Conservation (phyloP, 2,797 vertebrate species). For the Galaxias olidus region DNA sequence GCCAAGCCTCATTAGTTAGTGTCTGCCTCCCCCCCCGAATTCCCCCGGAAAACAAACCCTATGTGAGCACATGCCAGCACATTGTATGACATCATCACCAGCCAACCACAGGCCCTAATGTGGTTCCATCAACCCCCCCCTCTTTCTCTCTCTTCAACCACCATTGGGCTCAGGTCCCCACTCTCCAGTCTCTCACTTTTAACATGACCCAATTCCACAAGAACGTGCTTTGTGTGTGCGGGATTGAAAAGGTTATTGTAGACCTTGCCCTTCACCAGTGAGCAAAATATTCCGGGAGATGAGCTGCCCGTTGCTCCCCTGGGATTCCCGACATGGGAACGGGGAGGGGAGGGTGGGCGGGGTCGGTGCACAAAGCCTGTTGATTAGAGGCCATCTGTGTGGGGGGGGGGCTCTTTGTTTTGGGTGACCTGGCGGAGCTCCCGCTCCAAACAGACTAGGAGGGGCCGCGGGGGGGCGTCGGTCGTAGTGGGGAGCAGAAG, state of each 20-base stretch:
- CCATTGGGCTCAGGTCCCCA: slow-evolving; percentile 27
- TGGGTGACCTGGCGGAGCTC: slow-evolving; percentile 20
- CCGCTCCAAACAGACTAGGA: slow-evolving; percentile 33
- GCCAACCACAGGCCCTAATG: slow-evolving; percentile 39
- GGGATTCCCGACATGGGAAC: slow-evolving; percentile 55
- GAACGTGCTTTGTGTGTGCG: slow-evolving; percentile 9
- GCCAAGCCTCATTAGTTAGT: not conserved
- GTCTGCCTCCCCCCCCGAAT: slow-evolving; percentile 1
- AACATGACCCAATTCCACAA: slow-evolving; percentile 25
- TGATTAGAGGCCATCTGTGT: slow-evolving; percentile 57
- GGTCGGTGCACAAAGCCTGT: slow-evolving; percentile 62
- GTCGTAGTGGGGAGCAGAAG: not conserved
- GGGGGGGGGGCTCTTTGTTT: slow-evolving; percentile 57
- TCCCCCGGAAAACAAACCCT: slow-evolving; percentile 8
- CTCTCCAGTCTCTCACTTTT: not conserved
- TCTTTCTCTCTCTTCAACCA: not conserved
- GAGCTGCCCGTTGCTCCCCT: slow-evolving; percentile 40
- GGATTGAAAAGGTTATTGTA: not conserved
- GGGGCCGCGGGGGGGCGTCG: slow-evolving; percentile 34
- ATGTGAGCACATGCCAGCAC: slow-evolving; percentile 7
- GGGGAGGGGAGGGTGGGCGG: slow-evolving; percentile 40
- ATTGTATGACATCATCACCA: slow-evolving; percentile 29
- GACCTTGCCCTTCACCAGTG: too few relatives aligned
- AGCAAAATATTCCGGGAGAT: slow-evolving; percentile 40
- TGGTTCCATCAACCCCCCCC: slow-evolving; percentile 14